Conservation (phyloP, 2,888 invertebrate species). For the Machimus rusticus region DNA sequence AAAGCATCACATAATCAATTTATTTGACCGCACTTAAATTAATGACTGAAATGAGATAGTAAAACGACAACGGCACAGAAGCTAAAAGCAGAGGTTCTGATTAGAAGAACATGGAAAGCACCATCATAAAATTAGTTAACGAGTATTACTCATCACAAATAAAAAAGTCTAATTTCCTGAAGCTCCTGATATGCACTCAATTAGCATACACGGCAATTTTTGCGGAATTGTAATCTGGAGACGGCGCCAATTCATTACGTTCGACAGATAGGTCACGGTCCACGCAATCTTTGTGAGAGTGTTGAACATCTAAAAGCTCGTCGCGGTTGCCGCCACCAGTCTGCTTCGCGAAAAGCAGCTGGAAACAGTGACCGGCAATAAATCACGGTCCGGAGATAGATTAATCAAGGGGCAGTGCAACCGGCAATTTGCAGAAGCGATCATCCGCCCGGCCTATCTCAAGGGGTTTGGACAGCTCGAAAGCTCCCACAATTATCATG, state of each 20-base stretch:
- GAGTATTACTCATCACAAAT: not conserved
- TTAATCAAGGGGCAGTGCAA: not conserved
- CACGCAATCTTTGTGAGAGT: not conserved
- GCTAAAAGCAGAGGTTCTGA: not conserved
- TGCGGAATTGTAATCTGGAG: not conserved
- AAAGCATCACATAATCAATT: not conserved
- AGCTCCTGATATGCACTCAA: not conserved
- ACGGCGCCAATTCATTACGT: not conserved
- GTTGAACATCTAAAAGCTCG: not conserved
- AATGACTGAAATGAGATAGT: not conserved
- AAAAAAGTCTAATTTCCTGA: not conserved
- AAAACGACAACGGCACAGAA: not conserved
- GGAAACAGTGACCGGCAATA: not conserved
- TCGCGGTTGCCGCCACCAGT: not conserved
- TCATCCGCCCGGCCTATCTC: not conserved
- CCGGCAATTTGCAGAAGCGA: not conserved
- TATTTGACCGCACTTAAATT: not conserved
- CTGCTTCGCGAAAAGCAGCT: not conserved
- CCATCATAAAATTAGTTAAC: not conserved
- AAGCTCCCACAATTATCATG: not conserved
- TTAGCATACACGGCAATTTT: not conserved
- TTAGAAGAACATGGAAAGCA: not conserved
- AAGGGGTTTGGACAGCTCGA: not conserved
- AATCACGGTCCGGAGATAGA: not conserved
- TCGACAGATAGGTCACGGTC: not conserved